Evolutionary conservation across 2,797 vertebrate species (phyloP), one percentile per base, ranked within the genome.

Genomic region (Hydrolagus colliei): DNA sequence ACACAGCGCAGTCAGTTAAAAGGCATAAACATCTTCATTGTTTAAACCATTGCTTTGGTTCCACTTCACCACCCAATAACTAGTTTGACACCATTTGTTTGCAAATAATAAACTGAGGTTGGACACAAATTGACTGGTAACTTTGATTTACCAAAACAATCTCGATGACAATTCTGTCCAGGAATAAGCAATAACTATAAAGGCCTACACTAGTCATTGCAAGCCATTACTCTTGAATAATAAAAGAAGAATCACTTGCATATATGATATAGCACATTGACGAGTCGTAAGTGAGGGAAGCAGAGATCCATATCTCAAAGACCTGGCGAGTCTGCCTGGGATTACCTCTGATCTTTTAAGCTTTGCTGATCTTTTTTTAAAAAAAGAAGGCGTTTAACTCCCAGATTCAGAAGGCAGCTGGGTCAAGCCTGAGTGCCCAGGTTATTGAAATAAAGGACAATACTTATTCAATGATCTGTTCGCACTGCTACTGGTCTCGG

Each of bases 271-370:
- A 32, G 86, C 85, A 86, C 4, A 41, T 20, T 35, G 7, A 82
- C 0, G 71, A 35, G 41, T 78, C 85, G 73, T 87, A 88, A 87
- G 86, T 86, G 87, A 88, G 61, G 85, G 86, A 87, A 88, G 87
- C 63, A 77, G 74, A 92, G 87, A 88, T 86, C 74, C 12, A 20
- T 87, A 87, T 86, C 88, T 92, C 82, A 71, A 86, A 87, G 86
- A 86, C 86, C 77, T 77, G 88, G 86, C 89, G 88, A 65, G 84
- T 86, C 88, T 87, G 72, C 72, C 86, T 80, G 76, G 85, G 88
- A 77, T 91, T 91, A 79, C 87, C 87, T 87, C 88, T 89, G 88
- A 87, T 87, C 86, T 89, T 84, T 86, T 89, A 87, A 88, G 88
- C 86, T 90, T 88, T 88, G 88, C 87, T 88, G 86, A 85, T 88